Evolutionary conservation across 2,113 vertebrate genomes (phyloP).

Genomic region (Rissa tridactyla): DNA sequence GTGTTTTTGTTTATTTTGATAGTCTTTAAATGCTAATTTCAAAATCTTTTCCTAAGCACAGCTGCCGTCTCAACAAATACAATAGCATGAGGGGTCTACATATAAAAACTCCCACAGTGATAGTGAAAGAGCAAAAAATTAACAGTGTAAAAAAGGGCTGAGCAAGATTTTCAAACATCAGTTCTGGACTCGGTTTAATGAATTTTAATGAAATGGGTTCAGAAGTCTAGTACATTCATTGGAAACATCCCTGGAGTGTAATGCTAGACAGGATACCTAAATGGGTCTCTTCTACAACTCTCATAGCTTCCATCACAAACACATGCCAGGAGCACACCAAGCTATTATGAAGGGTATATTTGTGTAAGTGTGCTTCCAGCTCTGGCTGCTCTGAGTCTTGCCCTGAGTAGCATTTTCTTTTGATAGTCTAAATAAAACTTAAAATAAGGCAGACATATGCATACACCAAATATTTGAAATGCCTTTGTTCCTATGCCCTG

Average conservation of each 20-base stretch:
- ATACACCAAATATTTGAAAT: not conserved
- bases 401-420: not conserved
- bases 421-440: not conserved
- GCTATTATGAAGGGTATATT: not conserved
- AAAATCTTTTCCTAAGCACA: not conserved
- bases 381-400: not conserved
- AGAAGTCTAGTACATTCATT: not conserved
- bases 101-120: not conserved
- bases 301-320: not conserved
- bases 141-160: not conserved
- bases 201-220: not conserved
- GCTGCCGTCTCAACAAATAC: not conserved
- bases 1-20: not conserved
- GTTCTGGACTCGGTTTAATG: not conserved
- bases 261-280: not conserved
- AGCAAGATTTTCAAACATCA: not conserved
- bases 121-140: not conserved
- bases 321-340: not conserved
- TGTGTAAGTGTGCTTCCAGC: not conserved
- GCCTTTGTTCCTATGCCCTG: not conserved
- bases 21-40: not conserved
- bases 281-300: not conserved
- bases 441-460: not conserved
- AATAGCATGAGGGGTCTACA: not conserved
- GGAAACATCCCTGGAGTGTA: not conserved